Conservation (phyloP, 92 coral and sea anemone species). For the Epizoanthus scotinus region DNA sequence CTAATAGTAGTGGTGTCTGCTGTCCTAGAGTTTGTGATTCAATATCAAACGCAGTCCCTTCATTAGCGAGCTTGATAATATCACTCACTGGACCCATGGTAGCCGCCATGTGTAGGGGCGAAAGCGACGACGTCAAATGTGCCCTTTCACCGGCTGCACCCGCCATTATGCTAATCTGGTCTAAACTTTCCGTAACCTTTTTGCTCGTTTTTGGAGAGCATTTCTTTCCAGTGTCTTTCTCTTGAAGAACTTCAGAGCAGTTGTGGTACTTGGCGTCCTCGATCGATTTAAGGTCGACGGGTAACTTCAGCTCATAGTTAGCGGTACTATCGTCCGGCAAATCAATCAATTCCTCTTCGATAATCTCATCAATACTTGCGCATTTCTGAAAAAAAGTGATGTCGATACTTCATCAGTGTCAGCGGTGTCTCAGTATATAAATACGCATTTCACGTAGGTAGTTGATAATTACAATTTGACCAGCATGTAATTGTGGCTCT, state of each 20-base stretch:
- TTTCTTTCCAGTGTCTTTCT: neutral
- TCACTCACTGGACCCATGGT: slow-evolving; percentile 51
- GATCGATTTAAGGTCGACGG: neutral
- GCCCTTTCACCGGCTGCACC: slow-evolving; percentile 40
- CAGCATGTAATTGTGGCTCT: too few relatives aligned
- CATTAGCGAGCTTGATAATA: slow-evolving; percentile 53
- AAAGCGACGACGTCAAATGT: slow-evolving; percentile 44
- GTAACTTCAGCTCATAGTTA: too few relatives aligned
- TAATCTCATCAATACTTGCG: neutral
- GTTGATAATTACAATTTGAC: too few relatives aligned
- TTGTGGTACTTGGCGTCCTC: neutral
- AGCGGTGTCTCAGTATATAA: too few relatives aligned
- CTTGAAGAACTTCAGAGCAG: neutral
- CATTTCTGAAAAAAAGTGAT: neutral
- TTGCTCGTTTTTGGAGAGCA: neutral
- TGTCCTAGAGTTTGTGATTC: slow-evolving; percentile 51
- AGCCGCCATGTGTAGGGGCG: slow-evolving; percentile 74
- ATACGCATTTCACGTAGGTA: too few relatives aligned
- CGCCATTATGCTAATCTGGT: slow-evolving; percentile 43
- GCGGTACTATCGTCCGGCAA: neutral
- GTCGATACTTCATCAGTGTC: too few relatives aligned
- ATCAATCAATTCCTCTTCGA: neutral
- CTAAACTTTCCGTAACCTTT: slow-evolving; percentile 38
- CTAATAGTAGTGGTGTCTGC: slow-evolving; percentile 74
- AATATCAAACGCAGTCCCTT: slow-evolving; percentile 51